phyloP scores from a whole-genome alignment of 2,888 invertebrate species.

The Koerneria pararmatus region DNA sequence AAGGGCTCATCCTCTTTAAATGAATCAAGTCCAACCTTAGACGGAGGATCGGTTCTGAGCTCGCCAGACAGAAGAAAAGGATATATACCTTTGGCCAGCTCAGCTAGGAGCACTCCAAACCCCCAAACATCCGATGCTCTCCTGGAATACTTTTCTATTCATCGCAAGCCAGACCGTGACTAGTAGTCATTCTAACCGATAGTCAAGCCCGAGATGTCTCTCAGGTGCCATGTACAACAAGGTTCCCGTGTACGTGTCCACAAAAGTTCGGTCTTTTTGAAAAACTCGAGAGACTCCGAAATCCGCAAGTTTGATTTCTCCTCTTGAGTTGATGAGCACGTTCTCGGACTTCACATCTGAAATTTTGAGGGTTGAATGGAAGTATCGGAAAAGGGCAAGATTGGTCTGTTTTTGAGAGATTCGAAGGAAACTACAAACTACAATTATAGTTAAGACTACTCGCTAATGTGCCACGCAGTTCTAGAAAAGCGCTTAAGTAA shows the following conservation, averaged over 20 bases:
- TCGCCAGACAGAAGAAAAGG: no score
- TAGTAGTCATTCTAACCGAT: neutral
- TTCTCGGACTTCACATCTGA: slow-evolving; percentile 2
- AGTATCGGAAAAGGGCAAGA: no score
- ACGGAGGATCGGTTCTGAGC: no score
- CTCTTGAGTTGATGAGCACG: neutral
- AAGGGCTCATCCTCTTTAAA: no score
- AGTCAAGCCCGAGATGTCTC: neutral
- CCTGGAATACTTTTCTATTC: neutral
- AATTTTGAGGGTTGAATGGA: neutral
- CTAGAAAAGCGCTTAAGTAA: no score
- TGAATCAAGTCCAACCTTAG: no score
- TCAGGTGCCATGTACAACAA: neutral
- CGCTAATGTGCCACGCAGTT: no score
- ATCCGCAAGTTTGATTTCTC: slow-evolving; percentile 2
- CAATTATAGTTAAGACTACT: no score
- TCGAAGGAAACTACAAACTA: no score
- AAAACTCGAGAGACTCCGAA: neutral
- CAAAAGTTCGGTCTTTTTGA: neutral
- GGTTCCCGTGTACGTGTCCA: neutral
- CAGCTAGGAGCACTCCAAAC: neutral
- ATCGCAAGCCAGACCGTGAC: neutral
- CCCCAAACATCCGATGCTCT: neutral
- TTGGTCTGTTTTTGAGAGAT: no score
- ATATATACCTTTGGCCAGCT: neutral